Base-by-base conservation (phyloP, 64 coral and sea anemone genomes). In the Stylophora pistillata region DNA sequence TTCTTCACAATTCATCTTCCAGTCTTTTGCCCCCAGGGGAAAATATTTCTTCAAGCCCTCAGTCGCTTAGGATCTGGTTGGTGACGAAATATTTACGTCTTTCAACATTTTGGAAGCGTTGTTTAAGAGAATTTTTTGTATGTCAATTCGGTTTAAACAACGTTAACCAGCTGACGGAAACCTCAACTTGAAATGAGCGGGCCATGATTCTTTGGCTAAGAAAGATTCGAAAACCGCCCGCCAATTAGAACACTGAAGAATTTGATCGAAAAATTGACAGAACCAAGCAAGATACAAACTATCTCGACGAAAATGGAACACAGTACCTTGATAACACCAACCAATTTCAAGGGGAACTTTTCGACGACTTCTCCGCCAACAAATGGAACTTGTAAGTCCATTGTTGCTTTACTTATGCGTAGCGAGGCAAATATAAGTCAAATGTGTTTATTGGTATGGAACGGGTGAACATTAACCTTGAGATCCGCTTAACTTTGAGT, bases 381-480 rank as follows among this genome's bases (percentile, higher is more conserved):
- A 27, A 83, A 83, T 26, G 80, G 80, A 30, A 83, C 80, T 53
- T 12, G 80, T 83, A n/a, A 83, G 80, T 69, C 68, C 10, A 13
- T 1, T 68, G 23, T 68, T 26, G 21, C 52, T 69, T 83, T 52
- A 68, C 34, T 75, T 47, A 20, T 53, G 73, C 13, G 32, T 9
- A 52, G 34, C 34, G 15, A 75, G 52, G 14, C 23, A 20, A 21
- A 52, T 41, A 20, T 75, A 37, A 2, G 15, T 10, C 34, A 41
- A 17, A 21, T 64, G 61, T 21, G 63, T 66, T 3, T 66, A 25
- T 26, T 66, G 63, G 63, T n/a, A n/a, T n/a, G 63, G 63, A 60
- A 66, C 63, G 63, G n/a, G 18, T 9, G 5, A 66, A 10, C 10
- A 21, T 26, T 66, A 10, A 66, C 18, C 9, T n/a, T n/a, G 25